Percentiles rank a stretch among this genome's conserved stretches.
These are phyloP conservation scores for Otocyon megalotis DNA, from an alignment of 2,113 vertebrate species.

Conservation along the genomic window DNA sequence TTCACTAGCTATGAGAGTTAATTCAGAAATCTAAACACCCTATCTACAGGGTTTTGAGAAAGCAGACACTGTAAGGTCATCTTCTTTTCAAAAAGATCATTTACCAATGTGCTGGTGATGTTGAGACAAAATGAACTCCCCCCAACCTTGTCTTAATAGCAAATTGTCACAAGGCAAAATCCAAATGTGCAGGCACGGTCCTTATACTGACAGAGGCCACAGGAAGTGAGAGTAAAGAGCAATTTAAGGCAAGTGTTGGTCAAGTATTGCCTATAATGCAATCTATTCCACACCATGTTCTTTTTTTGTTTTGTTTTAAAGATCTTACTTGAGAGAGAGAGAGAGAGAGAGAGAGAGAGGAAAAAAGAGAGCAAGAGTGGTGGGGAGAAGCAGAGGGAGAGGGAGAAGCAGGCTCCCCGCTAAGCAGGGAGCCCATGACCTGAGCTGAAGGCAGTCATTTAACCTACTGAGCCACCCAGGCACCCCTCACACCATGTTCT, in stretches of 20 bases:
- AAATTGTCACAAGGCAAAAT: not conserved
- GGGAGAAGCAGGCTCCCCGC: too few relatives aligned
- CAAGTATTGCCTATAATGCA: not conserved
- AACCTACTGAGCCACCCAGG: too few relatives aligned
- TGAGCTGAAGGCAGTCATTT: too few relatives aligned
- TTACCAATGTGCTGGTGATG: not conserved
- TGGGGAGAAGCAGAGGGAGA: too few relatives aligned
- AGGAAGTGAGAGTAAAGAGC: too few relatives aligned
- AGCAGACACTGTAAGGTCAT: not conserved
- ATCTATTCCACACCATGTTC: accelerated
- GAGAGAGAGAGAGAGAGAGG: too few relatives aligned
- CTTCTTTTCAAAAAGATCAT: not conserved
- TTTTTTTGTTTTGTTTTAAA: too few relatives aligned
- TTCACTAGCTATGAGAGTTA: not conserved
- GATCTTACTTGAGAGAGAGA: too few relatives aligned
- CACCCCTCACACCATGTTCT: too few relatives aligned
- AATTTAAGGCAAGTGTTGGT: not conserved
- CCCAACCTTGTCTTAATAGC: not conserved
- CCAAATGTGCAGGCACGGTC: accelerated
- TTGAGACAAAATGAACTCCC: not conserved
- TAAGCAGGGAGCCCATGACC: too few relatives aligned
- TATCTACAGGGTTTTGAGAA: not conserved
- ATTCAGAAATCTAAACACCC: not conserved
- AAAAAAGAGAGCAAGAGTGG: too few relatives aligned
- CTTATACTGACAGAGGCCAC: accelerated